These are phyloP conservation scores for Percopsis transmontana DNA, from an alignment of 2,113 vertebrate species.

Conservation along the genomic window DNA sequence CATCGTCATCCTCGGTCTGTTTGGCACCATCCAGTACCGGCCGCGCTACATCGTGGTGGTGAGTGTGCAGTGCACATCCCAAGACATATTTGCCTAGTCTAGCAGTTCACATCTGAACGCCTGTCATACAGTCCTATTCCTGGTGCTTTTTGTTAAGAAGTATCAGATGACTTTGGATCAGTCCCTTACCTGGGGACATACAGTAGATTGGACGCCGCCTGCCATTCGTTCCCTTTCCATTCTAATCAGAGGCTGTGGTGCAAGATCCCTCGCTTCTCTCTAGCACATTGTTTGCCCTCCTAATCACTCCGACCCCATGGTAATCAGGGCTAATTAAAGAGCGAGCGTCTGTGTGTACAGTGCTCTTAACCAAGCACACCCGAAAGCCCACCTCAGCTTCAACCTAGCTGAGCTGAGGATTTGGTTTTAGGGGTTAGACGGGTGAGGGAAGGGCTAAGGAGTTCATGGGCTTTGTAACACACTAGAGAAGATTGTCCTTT, in stretches of 20 bases:
- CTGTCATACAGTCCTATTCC: conserved; percentile 29
- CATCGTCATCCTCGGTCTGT: conserved; percentile 88
- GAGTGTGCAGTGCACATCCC: conserved; percentile 37
- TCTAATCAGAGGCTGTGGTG: conserved; percentile 21
- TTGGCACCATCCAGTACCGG: conserved; percentile 88
- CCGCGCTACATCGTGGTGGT: conserved; percentile 89
- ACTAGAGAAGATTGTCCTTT: conserved; percentile 63
- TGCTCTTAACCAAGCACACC: conserved; percentile 5
- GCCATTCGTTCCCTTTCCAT: conserved; percentile 35
- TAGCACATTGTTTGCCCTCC: conserved; percentile 52
- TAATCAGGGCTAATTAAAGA: conserved; percentile 71
- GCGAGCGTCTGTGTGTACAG: conserved; percentile 7
- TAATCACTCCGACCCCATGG: conserved; percentile 66
- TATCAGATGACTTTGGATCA: conserved; percentile 32
- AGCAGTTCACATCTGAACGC: conserved; percentile 2
- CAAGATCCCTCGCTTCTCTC: conserved; percentile 15
- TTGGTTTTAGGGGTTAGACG: conserved; percentile 9
- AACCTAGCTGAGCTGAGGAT: conserved; percentile 16
- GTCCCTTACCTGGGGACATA: not conserved
- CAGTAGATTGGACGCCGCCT: not conserved
- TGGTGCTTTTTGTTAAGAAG: conserved; percentile 10
- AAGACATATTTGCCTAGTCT: not conserved
- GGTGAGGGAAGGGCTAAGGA: conserved; percentile 31
- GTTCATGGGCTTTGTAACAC: conserved; percentile 61
- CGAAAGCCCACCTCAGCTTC: conserved; percentile 15